Percentiles rank a stretch among this genome's conserved stretches.
These are phyloP conservation scores for Copidosoma floridanum DNA, from an alignment of 1,140 invertebrate genomes.

Conservation along the genomic window DNA sequence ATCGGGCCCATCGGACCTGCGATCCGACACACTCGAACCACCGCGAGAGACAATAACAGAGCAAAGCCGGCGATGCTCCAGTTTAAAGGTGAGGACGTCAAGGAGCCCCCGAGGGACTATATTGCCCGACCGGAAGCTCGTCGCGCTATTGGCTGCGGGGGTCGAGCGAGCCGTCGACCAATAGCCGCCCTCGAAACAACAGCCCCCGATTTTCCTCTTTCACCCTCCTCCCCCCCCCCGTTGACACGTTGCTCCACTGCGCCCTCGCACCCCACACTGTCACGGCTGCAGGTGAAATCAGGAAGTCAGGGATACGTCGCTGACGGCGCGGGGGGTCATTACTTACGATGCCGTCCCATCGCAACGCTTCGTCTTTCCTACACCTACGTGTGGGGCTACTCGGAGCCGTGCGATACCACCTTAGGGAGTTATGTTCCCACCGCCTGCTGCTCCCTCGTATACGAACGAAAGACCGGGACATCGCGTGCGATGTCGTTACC, in stretches of 20 bases:
- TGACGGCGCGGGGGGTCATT: constrained; percentile 19
- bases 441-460: not conserved
- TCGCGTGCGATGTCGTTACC: constrained; percentile 19
- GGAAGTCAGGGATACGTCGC: constrained; percentile 27
- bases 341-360: constrained; percentile 26
- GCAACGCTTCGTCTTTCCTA: constrained; percentile 25
- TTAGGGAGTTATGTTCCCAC: too few relatives aligned
- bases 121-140: constrained; percentile 38
- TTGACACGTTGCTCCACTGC: constrained; percentile 31
- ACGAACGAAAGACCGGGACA: not conserved
- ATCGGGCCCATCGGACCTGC: constrained; percentile 23
- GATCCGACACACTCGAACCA: constrained; percentile 42
- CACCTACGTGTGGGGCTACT: constrained; percentile 8
- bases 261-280: constrained; percentile 42
- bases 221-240: not conserved
- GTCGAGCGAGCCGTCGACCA: constrained; percentile 34
- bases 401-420: too few relatives aligned
- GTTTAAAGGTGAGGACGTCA: constrained; percentile 29
- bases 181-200: constrained; percentile 32
- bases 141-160: constrained; percentile 48
- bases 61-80: constrained; percentile 44
- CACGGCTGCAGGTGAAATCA: constrained; percentile 47
- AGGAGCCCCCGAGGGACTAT: not conserved
- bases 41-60: constrained; percentile 43
- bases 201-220: too few relatives aligned